Conservation (phyloP, 2,113 vertebrate genomes). For the Promerops cafer region DNA sequence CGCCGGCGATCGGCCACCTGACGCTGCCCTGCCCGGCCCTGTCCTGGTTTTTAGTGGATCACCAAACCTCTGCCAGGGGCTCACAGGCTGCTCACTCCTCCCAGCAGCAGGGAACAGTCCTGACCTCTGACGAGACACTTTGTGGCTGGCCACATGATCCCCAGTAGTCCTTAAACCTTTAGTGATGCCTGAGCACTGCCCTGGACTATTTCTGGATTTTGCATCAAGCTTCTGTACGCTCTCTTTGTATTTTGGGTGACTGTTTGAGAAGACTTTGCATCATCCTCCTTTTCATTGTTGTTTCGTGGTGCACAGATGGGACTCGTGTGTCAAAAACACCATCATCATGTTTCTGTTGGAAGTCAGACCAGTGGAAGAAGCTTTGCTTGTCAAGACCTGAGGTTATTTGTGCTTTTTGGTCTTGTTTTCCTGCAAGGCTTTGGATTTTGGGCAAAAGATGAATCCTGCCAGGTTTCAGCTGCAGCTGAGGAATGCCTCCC, state of each 20-base stretch:
- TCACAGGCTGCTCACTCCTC: not conserved
- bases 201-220: conserved; percentile 35
- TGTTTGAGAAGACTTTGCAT: conserved; percentile 19
- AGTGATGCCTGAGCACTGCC: not conserved
- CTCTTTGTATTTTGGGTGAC: conserved; percentile 6
- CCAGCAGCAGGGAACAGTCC: not conserved
- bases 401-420: not conserved
- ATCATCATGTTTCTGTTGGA: not conserved
- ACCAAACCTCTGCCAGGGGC: not conserved
- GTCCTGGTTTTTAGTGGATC: not conserved
- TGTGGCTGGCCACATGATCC: conserved; percentile 46
- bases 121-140: not conserved
- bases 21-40: conserved; percentile 14
- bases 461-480: not conserved
- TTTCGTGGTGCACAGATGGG: not conserved
- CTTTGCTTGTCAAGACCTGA: not conserved
- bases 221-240: not conserved
- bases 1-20: conserved; percentile 92
- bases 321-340: not conserved
- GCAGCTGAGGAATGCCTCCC: not conserved
- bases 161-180: conserved; percentile 30
- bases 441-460: not conserved
- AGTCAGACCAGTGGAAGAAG: not conserved
- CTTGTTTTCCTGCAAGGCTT: not conserved
- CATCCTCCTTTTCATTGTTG: not conserved